Evolutionary conservation across 2,113 vertebrate genomes (phyloP), one percentile per base, ranked within the genome.

Genomic region (Lepus timidus): DNA sequence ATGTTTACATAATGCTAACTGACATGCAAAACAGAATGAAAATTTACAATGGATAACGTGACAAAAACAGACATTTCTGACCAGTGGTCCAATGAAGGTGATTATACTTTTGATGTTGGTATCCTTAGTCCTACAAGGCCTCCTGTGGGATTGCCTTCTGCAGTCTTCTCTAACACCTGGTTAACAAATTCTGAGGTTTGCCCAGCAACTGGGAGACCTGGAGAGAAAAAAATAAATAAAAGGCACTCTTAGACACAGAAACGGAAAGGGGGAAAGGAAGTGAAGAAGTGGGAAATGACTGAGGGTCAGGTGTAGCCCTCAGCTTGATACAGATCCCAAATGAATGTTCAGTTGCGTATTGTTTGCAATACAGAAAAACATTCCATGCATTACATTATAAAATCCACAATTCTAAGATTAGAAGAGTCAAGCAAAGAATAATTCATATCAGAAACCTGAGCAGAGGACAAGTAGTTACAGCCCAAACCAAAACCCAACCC

Each of bases 181-280:
- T 99, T 99, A 96, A 99, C 99, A 62, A 99, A 99, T 97, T 99
- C 99, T 19, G 99, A 99, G 31, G 99, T 99, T 98, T 99, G 99
- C 68, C 99, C 99, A 75, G 99, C 99, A 74, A 99, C 99, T 85
- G 99, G 99, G 52, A 98, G 97, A 95, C 98, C 99, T 99, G 95
- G 98, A 97, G 90, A 75, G 75, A 89, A 96, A 68, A 82, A 93
- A 17, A 79, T 96, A 85, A 82, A 93, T 20, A 79, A 97, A 85
- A 94, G 90, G 49, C 44, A 95, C 4, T 33, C 31, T 95, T 17
- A 93, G 55, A 92, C 22, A 78, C 8, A 65, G 71, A 75, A 71
- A 62, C 6, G 22, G 36, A 29, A 65, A 82, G 12, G 31, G 27
- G 36, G 9, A 27, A 14, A 9, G 19, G 29, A 85, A 94, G 29